phyloP scores from a whole-genome alignment of 2,113 vertebrate genomes.

The Rattus rattus region DNA sequence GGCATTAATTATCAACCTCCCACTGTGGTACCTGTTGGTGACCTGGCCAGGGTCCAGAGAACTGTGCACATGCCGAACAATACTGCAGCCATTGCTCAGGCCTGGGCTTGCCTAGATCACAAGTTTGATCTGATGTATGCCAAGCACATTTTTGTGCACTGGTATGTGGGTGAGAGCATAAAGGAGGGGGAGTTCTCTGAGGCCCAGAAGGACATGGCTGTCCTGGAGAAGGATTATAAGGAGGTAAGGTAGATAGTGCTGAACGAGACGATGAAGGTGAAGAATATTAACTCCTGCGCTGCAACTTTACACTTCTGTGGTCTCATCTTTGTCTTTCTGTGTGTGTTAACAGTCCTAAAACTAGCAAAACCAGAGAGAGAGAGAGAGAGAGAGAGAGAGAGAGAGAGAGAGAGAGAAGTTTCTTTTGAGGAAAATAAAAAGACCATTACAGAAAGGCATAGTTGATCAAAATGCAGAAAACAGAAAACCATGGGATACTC shows the following conservation, averaged over 20 bases:
- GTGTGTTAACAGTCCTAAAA: not conserved
- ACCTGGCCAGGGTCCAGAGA: constrained; percentile 90
- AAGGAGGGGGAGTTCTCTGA: constrained; percentile 93
- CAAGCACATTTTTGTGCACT: constrained; percentile 89
- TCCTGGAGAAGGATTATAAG: not conserved
- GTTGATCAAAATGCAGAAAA: not conserved
- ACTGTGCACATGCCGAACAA: constrained; percentile 92
- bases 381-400: too few relatives aligned
- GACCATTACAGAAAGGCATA: not conserved
- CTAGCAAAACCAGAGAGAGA: too few relatives aligned
- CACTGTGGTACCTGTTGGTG: constrained; percentile 76
- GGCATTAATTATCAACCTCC: constrained; percentile 42
- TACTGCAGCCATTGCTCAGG: constrained; percentile 90
- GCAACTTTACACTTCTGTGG: not conserved
- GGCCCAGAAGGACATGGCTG: constrained; percentile 7
- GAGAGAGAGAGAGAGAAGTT: not conserved
- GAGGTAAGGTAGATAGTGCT: constrained; percentile 89
- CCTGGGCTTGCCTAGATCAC: constrained; percentile 91
- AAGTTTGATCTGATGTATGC: constrained; percentile 93
- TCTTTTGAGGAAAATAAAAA: too few relatives aligned
- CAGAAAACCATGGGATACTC: not conserved
- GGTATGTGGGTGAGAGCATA: constrained; percentile 89
- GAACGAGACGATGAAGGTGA: constrained; percentile 94
- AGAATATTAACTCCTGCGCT: constrained; percentile 83
- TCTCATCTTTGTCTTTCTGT: constrained; percentile 34